These are phyloP conservation scores for Apeltes quadracus DNA, from an alignment of 2,113 vertebrate species.

Conservation along the genomic window DNA sequence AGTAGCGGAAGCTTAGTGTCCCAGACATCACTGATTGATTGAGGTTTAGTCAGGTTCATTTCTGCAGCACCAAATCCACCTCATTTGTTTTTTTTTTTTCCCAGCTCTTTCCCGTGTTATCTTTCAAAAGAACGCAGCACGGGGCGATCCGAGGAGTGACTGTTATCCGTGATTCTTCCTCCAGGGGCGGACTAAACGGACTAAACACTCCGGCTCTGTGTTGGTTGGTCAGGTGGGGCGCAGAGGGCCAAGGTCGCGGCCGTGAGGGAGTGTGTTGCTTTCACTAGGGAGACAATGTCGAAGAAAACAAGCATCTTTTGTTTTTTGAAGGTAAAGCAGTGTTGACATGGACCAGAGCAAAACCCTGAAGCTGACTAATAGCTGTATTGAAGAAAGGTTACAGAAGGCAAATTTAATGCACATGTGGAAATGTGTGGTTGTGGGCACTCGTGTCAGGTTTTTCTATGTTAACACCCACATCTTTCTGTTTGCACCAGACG, in stretches of 20 bases:
- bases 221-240: slow-evolving; percentile 59
- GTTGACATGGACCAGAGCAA: slow-evolving; percentile 28
- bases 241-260: slow-evolving; percentile 43
- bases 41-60: slow-evolving; percentile 53
- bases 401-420: not conserved
- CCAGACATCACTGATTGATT: slow-evolving; percentile 69
- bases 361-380: slow-evolving; percentile 40
- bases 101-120: slow-evolving; percentile 8
- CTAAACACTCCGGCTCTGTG: slow-evolving; percentile 46
- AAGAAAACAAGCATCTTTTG: slow-evolving; percentile 41
- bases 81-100: slow-evolving; percentile 46
- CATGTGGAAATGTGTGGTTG: not conserved
- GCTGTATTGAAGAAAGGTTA: slow-evolving; percentile 19
- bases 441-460: not conserved
- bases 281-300: slow-evolving; percentile 36
- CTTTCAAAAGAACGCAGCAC: slow-evolving; percentile 8
- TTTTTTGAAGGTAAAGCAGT: slow-evolving; percentile 46
- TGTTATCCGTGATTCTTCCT: slow-evolving; percentile 36
- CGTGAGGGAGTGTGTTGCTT: slow-evolving; percentile 17
- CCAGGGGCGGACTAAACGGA: slow-evolving; percentile 9
- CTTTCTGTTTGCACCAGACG: not conserved
- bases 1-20: slow-evolving; percentile 41
- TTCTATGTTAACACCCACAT: not conserved
- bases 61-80: slow-evolving; percentile 35
- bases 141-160: not conserved